Conservation (phyloP, 1,140 invertebrate genomes). For the Mercenaria mercenaria region DNA sequence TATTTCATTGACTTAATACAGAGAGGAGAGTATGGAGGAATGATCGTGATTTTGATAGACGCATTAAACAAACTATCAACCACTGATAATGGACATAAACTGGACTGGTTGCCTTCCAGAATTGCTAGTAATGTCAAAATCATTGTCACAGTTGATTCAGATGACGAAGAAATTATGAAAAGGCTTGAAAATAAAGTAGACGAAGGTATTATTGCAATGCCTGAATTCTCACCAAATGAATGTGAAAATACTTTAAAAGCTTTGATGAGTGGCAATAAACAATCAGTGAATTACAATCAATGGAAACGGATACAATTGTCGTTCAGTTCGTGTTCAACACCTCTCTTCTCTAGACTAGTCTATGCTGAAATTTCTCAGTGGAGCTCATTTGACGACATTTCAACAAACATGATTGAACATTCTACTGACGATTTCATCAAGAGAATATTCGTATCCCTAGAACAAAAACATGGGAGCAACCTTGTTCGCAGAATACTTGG, state of each 20-base stretch:
- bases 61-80: slow-evolving; percentile 79
- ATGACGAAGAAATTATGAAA: slow-evolving; percentile 69
- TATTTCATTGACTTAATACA: slow-evolving; percentile 80
- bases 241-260: slow-evolving; percentile 77
- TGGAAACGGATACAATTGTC: slow-evolving; percentile 76
- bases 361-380: slow-evolving; percentile 72
- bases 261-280: slow-evolving; percentile 84
- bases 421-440: slow-evolving; percentile 70
- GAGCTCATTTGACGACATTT: slow-evolving; percentile 75
- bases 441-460: slow-evolving; percentile 76
- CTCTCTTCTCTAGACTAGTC: slow-evolving; percentile 75
- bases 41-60: slow-evolving; percentile 82
- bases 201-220: slow-evolving; percentile 72
- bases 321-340: slow-evolving; percentile 71
- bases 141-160: slow-evolving; percentile 78
- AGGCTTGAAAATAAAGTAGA: slow-evolving; percentile 74
- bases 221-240: slow-evolving; percentile 69
- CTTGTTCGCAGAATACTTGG: slow-evolving; percentile 73
- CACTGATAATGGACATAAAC: slow-evolving; percentile 75
- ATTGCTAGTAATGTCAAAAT: slow-evolving; percentile 82
- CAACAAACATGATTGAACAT: slow-evolving; percentile 52
- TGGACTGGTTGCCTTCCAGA: slow-evolving; percentile 83
- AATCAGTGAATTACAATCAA: slow-evolving; percentile 88
- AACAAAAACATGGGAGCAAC: slow-evolving; percentile 75
- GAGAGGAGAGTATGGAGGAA: slow-evolving; percentile 78